phyloP scores from a whole-genome alignment of 1,140 invertebrate genomes.

The Microplitis demolitor region DNA sequence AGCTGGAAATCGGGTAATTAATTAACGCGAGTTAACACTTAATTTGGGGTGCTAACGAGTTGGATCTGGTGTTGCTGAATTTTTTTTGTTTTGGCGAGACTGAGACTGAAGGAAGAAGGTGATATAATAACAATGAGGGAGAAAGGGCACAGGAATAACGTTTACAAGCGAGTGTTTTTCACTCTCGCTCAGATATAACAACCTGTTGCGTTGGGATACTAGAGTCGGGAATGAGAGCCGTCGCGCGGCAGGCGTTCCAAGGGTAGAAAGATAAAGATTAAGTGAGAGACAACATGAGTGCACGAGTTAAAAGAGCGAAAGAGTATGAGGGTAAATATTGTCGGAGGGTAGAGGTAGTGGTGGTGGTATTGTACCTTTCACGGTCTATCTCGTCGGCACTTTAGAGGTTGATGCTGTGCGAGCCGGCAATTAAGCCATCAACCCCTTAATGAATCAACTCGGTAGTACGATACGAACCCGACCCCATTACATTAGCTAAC shows the following conservation, averaged over 20 bases:
- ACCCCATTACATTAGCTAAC: constrained; percentile 57
- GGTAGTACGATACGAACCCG: constrained; percentile 31
- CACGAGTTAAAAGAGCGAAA: neutral
- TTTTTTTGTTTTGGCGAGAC: neutral
- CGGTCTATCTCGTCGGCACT: neutral
- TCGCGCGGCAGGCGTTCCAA: neutral
- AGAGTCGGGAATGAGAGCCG: too few species aligned
- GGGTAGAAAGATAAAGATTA: constrained; percentile 6
- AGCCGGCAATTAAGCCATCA: constrained; percentile 60
- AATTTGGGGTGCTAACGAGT: constrained; percentile 46
- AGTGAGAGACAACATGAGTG: constrained; percentile 8
- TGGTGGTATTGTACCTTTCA: too few species aligned
- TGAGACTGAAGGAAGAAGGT: neutral
- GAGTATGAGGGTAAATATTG: constrained; percentile 5
- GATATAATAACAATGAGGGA: too few species aligned
- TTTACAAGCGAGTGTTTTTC: too few species aligned
- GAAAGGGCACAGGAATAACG: too few species aligned
- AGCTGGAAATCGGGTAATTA: constrained; percentile 37
- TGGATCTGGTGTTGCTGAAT: constrained; percentile 29
- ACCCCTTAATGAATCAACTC: constrained; percentile 59
- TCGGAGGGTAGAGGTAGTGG: too few species aligned
- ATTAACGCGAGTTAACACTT: constrained; percentile 36
- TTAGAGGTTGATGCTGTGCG: constrained; percentile 44
- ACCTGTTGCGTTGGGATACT: too few species aligned
- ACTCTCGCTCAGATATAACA: too few species aligned